phyloP scores from a whole-genome alignment of 1,140 invertebrate genomes.

The Bicyclus anynana region DNA sequence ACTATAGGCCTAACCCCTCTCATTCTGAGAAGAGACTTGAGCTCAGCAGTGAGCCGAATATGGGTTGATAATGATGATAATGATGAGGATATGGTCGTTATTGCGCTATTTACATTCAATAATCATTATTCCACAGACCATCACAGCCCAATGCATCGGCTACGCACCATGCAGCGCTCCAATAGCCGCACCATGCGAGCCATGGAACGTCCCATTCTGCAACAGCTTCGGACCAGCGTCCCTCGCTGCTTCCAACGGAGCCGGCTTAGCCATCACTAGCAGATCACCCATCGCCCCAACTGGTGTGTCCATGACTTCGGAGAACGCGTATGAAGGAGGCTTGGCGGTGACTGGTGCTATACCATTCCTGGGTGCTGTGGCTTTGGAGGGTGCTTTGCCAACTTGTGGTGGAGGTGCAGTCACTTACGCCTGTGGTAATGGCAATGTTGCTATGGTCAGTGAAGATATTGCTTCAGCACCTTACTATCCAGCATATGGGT shows the following conservation, averaged over 20 bases:
- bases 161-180: not conserved
- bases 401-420: constrained; percentile 34
- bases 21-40: too few species aligned
- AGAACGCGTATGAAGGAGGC: constrained; percentile 27
- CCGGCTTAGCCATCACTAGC: constrained; percentile 25
- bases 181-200: not conserved
- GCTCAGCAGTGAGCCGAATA: too few species aligned
- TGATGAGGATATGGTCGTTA: too few species aligned
- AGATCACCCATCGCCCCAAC: constrained; percentile 29
- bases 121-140: not conserved
- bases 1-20: too few species aligned
- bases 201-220: not conserved
- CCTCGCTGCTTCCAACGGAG: constrained; percentile 23
- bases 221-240: not conserved
- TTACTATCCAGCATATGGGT: not conserved
- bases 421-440: constrained; percentile 29
- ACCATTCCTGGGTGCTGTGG: constrained; percentile 20
- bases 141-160: not conserved
- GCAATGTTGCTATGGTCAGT: constrained; percentile 21
- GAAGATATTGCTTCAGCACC: constrained; percentile 6
- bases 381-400: constrained; percentile 26
- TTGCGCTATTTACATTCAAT: too few species aligned
- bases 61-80: too few species aligned
- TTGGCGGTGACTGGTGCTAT: constrained; percentile 24
- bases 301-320: constrained; percentile 15